Conservation (phyloP, 2,113 vertebrate genomes). For the Sinocyclocheilus maitianheensis region DNA sequence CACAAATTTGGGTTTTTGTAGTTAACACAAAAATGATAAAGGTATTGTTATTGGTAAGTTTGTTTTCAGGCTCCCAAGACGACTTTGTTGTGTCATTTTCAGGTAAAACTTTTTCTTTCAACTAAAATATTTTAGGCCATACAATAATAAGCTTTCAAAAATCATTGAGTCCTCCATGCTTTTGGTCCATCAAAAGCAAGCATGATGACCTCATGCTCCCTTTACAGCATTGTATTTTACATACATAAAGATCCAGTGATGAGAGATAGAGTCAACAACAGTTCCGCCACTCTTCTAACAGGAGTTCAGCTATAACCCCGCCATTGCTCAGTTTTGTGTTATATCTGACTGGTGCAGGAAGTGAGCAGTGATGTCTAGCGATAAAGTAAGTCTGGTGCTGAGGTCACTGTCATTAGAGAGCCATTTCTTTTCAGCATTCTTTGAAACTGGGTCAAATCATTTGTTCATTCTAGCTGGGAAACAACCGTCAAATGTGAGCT, state of each 20-base stretch:
- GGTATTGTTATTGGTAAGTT: too few relatives aligned
- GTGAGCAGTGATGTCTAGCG: slow-evolving; percentile 35
- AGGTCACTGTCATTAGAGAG: slow-evolving; percentile 59
- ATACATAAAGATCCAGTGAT: neutral
- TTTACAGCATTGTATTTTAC: neutral
- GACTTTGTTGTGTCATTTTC: neutral
- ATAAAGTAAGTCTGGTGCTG: slow-evolving; percentile 44
- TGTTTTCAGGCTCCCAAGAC: too few relatives aligned
- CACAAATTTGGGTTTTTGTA: too few relatives aligned
- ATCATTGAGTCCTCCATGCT: neutral
- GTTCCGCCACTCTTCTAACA: neutral
- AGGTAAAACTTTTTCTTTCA: neutral
- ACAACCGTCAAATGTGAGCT: slow-evolving; percentile 10
- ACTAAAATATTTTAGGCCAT: neutral
- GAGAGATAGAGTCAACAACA: slow-evolving; percentile 1
- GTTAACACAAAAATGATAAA: too few relatives aligned
- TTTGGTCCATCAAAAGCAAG: neutral
- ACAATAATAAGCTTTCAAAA: neutral
- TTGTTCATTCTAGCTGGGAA: slow-evolving; percentile 17
- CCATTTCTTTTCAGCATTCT: slow-evolving; percentile 36
- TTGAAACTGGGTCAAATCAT: slow-evolving; percentile 28
- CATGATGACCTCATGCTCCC: neutral
- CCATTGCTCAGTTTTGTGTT: neutral
- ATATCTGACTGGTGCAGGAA: slow-evolving; percentile 9
- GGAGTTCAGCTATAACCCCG: too few relatives aligned